These are phyloP conservation scores for Clarias pachynema DNA, from an alignment of 2,797 vertebrate genomes.

Conservation along the genomic window DNA sequence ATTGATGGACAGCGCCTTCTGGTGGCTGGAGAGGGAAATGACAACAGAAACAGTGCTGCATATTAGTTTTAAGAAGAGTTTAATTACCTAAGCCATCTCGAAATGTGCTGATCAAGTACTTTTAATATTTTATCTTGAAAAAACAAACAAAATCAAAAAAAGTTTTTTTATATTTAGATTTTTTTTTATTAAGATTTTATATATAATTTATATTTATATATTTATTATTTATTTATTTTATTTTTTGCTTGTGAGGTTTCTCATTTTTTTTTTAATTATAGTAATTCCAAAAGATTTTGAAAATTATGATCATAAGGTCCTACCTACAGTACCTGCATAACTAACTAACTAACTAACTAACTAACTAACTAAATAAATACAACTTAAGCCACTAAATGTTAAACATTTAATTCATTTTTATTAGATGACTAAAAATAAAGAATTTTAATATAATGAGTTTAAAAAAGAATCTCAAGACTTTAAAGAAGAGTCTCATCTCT, in stretches of 20 bases:
- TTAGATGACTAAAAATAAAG: background rate
- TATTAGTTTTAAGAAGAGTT: background rate
- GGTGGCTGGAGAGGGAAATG: background rate
- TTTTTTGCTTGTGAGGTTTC: background rate
- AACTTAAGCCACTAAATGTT: background rate
- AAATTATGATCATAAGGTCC: background rate
- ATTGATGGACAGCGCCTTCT: conserved; percentile 9
- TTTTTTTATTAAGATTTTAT: no score
- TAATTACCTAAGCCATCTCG: background rate
- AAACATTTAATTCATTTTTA: no score
- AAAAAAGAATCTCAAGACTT: no score
- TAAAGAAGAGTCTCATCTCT: no score
- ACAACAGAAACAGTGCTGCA: background rate
- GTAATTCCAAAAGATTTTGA: no score
- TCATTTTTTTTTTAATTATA: background rate
- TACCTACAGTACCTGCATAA: background rate
- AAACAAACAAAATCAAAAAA: no score
- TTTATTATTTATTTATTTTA: no score
- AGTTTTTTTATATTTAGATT: no score
- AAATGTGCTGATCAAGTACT: background rate
- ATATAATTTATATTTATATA: no score
- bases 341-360: background rate
- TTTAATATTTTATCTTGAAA: background rate
- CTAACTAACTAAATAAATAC: background rate
- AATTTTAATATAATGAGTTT: background rate